These are phyloP conservation scores for Caenorhabditis sp. DNA, from an alignment of 2,888 invertebrate species.

Conservation along the genomic window DNA sequence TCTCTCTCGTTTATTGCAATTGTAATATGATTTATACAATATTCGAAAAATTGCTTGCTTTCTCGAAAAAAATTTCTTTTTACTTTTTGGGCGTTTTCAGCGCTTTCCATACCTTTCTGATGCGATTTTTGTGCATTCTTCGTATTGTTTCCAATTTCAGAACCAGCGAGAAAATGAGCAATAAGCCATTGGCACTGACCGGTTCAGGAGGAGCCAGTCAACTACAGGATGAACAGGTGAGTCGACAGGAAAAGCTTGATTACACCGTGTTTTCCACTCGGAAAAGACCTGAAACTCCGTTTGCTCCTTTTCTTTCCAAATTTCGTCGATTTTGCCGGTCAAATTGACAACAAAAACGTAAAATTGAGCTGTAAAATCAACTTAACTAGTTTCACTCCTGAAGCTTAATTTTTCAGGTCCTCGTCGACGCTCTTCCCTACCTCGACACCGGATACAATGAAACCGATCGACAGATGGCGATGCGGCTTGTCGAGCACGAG, in stretches of 20 bases:
- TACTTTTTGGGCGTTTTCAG: neutral
- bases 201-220: conserved; percentile 37
- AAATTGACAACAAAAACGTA: too few relatives aligned
- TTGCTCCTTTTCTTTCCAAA: too few relatives aligned
- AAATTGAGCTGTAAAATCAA: too few relatives aligned
- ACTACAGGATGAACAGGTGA: conserved; percentile 55
- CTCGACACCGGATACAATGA: conserved; percentile 80
- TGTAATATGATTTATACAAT: conserved; percentile 27
- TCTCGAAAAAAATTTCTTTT: neutral
- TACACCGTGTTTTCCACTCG: too few relatives aligned
- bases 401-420: conserved; percentile 65
- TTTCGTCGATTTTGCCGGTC: neutral
- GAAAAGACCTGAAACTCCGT: too few relatives aligned
- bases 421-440: conserved; percentile 80
- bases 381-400: too few relatives aligned
- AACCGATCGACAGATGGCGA: conserved; percentile 86
- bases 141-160: conserved; percentile 1
- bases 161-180: conserved; percentile 17
- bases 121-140: neutral
- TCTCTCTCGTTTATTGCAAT: neutral
- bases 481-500: conserved; percentile 98
- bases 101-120: neutral
- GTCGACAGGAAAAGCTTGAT: neutral
- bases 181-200: conserved; percentile 59
- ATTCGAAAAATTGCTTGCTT: neutral